Conservation (phyloP, 2,797 vertebrate genomes). For the Smutsia temminckii region DNA sequence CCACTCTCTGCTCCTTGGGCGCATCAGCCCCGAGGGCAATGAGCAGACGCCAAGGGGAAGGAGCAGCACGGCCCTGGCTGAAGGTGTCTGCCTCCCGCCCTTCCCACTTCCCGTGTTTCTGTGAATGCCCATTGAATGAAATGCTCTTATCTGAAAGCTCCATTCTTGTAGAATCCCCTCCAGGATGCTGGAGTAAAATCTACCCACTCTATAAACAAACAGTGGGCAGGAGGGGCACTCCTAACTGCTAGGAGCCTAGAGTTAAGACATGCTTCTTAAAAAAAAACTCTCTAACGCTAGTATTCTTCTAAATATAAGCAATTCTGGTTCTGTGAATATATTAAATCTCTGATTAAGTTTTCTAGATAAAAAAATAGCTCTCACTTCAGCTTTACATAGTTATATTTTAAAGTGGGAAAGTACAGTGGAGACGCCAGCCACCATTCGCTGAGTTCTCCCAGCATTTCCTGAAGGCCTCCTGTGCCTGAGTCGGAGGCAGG, state of each 20-base stretch:
- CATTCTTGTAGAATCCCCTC: neutral
- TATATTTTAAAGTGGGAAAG: neutral
- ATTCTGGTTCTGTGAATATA: neutral
- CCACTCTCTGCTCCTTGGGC: neutral
- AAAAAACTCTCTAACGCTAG: neutral
- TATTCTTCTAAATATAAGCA: neutral
- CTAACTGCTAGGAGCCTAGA: neutral
- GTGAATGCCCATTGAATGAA: neutral
- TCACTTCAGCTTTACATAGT: neutral
- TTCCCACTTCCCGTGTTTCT: neutral
- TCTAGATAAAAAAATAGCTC: neutral
- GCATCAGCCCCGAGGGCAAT: neutral
- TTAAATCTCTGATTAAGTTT: neutral
- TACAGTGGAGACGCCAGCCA: neutral
- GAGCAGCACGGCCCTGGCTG: neutral
- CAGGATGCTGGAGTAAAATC: neutral
- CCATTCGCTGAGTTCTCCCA: neutral
- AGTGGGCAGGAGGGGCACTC: neutral
- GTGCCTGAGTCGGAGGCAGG: neutral
- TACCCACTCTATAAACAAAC: neutral
- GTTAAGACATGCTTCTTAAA: neutral
- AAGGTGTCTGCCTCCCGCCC: neutral
- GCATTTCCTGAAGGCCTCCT: neutral
- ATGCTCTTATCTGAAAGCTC: neutral
- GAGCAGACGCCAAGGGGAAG: neutral